Evolutionary conservation across 2,888 invertebrate species (phyloP).

Genomic region (Drosophila paranaensis): DNA sequence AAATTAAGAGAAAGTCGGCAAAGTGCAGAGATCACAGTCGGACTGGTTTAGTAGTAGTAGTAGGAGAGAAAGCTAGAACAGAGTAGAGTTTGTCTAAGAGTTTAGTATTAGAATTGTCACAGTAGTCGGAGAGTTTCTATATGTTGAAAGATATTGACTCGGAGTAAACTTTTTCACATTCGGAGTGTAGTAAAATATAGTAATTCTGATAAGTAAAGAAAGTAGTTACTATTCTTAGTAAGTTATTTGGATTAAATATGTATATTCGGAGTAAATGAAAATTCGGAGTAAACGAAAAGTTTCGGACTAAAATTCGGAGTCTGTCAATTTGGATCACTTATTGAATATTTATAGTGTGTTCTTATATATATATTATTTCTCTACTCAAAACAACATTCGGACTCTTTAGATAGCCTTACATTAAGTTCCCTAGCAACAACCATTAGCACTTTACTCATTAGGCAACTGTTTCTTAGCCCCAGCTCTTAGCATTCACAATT

Average conservation of each 20-base stretch:
- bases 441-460: slow-evolving; percentile 1
- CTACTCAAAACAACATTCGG: background rate
- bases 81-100: background rate
- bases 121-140: no score
- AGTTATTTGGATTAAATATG: no score
- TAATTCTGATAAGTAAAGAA: no score
- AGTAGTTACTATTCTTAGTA: no score
- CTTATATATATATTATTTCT: background rate
- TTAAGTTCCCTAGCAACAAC: slow-evolving; percentile 9
- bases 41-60: background rate
- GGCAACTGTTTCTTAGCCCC: background rate
- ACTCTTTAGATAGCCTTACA: background rate
- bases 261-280: background rate
- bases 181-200: background rate
- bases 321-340: background rate
- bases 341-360: background rate
- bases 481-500: slow-evolving; percentile 46
- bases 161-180: background rate
- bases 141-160: background rate
- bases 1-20: background rate
- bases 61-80: background rate
- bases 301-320: background rate
- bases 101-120: background rate
- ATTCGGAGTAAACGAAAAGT: background rate
- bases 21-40: background rate